Evolutionary conservation across 2,113 vertebrate genomes (phyloP).

Genomic region (Hypomesus transpacificus): DNA sequence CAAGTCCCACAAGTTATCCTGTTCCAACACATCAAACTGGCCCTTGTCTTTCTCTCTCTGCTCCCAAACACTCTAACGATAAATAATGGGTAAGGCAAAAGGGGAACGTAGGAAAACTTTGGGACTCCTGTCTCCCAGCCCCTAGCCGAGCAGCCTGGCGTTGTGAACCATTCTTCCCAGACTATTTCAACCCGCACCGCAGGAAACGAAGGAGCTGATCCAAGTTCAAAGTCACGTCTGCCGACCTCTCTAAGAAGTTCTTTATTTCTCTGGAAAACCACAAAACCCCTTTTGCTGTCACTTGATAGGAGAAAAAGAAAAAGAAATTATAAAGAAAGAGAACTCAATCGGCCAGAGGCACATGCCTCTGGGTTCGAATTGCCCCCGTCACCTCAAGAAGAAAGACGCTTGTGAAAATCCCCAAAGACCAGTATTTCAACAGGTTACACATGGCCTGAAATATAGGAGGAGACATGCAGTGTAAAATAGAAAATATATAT

Average conservation of each 20-base stretch:
- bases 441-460: slow-evolving; percentile 60
- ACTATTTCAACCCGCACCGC: slow-evolving; percentile 83
- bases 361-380: slow-evolving; percentile 57
- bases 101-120: slow-evolving; percentile 53
- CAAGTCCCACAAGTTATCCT: slow-evolving; percentile 42
- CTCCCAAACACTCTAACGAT: slow-evolving; percentile 39
- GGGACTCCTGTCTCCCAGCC: slow-evolving; percentile 59
- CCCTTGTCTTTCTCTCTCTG: slow-evolving; percentile 23
- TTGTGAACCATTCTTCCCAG: slow-evolving; percentile 78
- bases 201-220: slow-evolving; percentile 90
- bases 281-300: slow-evolving; percentile 68
- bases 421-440: slow-evolving; percentile 71
- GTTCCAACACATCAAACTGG: slow-evolving; percentile 40
- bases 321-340: slow-evolving; percentile 39
- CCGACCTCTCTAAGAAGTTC: slow-evolving; percentile 82
- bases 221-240: slow-evolving; percentile 98
- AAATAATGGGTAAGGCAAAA: slow-evolving; percentile 41
- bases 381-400: slow-evolving; percentile 42
- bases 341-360: slow-evolving; percentile 60
- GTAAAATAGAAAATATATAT: slow-evolving; percentile 22
- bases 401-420: slow-evolving; percentile 40
- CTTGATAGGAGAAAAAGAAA: slow-evolving; percentile 51
- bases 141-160: slow-evolving; percentile 68
- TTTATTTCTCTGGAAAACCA: slow-evolving; percentile 83
- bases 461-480: not conserved